Percentiles rank a stretch among this genome's conserved stretches.
phyloP scores from a whole-genome alignment of 2,888 invertebrate species.

The Ophion obscuratus region DNA sequence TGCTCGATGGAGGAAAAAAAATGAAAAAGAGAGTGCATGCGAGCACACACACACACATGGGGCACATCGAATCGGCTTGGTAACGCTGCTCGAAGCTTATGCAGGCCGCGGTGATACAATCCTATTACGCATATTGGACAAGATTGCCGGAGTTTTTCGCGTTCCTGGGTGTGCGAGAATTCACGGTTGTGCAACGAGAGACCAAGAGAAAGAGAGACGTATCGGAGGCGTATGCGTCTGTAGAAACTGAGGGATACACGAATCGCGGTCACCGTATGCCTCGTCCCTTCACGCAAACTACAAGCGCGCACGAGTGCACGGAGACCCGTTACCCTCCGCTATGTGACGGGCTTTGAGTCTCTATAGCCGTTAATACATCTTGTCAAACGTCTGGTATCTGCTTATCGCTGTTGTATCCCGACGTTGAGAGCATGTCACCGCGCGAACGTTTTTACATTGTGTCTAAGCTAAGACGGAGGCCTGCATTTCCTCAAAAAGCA shows the following conservation, averaged over 20 bases:
- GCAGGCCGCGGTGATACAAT: conserved; percentile 46
- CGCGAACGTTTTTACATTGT: not conserved
- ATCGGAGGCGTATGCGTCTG: not conserved
- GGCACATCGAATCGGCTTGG: conserved; percentile 21
- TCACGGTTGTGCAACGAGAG: conserved; percentile 54
- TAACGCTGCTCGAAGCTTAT: not conserved
- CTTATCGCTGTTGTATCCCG: conserved; percentile 39
- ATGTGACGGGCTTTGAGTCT: not conserved
- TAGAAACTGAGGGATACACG: conserved; percentile 46
- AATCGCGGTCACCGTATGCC: conserved; percentile 55
- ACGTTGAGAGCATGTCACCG: not conserved
- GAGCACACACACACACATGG: not conserved
- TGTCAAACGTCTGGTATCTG: conserved; percentile 53
- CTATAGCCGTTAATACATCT: conserved; percentile 18
- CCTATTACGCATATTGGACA: conserved; percentile 64
- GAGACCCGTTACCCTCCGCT: conserved; percentile 6
- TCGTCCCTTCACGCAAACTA: conserved; percentile 16
- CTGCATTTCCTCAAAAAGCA: too few species aligned
- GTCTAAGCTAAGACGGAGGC: not conserved
- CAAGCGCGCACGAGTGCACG: not conserved
- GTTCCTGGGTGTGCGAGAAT: conserved; percentile 46
- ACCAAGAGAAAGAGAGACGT: conserved; percentile 4
- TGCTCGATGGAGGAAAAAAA: conserved; percentile 48
- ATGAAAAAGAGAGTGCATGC: conserved; percentile 23
- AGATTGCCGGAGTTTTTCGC: conserved; percentile 61